Conservation (phyloP, 23 tunicate species). For the Trididemnum nubilum region DNA sequence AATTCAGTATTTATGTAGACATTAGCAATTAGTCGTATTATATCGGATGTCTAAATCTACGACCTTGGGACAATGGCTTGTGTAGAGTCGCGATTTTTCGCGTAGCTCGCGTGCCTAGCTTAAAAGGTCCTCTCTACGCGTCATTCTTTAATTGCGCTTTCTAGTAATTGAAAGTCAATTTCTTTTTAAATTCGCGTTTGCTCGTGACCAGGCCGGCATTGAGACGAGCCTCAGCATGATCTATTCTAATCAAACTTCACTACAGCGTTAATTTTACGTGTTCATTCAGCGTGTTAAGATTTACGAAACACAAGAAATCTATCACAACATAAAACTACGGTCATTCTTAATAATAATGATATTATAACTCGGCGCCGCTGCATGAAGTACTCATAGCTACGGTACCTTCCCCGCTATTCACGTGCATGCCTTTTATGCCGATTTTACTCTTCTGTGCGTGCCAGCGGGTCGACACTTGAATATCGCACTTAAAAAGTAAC, state of each 20-base stretch:
- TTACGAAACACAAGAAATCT: too few relatives aligned
- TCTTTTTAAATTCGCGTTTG: neutral
- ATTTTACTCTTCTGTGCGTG: too few relatives aligned
- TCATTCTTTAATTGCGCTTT: neutral
- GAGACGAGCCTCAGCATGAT: neutral
- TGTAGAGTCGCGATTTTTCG: neutral
- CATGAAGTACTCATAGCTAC: too few relatives aligned
- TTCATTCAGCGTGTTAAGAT: neutral
- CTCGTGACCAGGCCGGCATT: neutral
- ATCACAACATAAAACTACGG: too few relatives aligned
- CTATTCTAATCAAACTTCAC: too few relatives aligned
- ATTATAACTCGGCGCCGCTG: too few relatives aligned
- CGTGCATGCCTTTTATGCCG: too few relatives aligned
- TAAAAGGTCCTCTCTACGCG: neutral
- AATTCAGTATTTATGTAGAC: neutral
- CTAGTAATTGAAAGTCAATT: constrained; percentile 12
- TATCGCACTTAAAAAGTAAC: too few relatives aligned
- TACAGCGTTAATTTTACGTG: neutral
- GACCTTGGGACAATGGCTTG: constrained; percentile 3
- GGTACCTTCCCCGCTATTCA: too few relatives aligned
- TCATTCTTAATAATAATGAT: too few relatives aligned
- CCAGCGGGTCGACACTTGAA: too few relatives aligned
- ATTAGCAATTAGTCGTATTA: neutral
- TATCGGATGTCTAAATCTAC: neutral
- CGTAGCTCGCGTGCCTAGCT: constrained; percentile 4